Conservation (phyloP, 2,888 invertebrate genomes). For the Troilus luridus region DNA sequence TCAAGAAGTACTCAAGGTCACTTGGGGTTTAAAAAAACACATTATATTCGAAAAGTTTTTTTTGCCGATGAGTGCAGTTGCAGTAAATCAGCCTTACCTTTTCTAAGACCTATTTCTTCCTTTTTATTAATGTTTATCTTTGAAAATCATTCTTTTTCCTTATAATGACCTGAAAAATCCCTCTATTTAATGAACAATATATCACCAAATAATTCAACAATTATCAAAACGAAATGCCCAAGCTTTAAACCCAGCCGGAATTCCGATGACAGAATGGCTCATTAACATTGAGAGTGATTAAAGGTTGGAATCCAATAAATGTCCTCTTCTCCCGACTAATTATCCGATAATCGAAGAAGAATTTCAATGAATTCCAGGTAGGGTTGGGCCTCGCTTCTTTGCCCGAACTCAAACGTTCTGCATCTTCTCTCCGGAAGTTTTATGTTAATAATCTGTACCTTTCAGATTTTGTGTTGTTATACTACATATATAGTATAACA, state of each 20-base stretch:
- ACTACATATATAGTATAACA: too few relatives aligned
- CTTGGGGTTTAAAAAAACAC: too few relatives aligned
- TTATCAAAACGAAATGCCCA: neutral
- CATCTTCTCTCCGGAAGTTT: neutral
- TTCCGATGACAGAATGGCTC: conserved; percentile 10
- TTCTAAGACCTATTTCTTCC: too few relatives aligned
- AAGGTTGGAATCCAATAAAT: conserved; percentile 32
- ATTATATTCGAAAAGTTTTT: too few relatives aligned
- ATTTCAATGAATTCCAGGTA: neutral
- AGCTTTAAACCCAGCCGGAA: neutral
- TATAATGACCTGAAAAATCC: neutral
- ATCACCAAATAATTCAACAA: neutral
- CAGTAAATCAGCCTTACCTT: too few relatives aligned
- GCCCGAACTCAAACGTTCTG: neutral
- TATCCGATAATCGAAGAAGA: conserved; percentile 37
- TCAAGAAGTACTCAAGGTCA: too few relatives aligned
- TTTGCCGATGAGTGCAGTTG: too few relatives aligned
- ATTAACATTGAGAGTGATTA: conserved; percentile 17
- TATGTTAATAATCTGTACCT: neutral
- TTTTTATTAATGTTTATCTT: neutral
- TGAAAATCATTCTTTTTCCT: neutral
- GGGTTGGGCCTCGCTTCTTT: neutral
- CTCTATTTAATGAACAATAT: neutral
- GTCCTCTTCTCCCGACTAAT: neutral
- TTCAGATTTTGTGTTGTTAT: neutral